Evolutionary conservation across 2,113 vertebrate species (phyloP), one percentile per base, ranked within the genome.

Genomic region (Caloenas nicobarica): DNA sequence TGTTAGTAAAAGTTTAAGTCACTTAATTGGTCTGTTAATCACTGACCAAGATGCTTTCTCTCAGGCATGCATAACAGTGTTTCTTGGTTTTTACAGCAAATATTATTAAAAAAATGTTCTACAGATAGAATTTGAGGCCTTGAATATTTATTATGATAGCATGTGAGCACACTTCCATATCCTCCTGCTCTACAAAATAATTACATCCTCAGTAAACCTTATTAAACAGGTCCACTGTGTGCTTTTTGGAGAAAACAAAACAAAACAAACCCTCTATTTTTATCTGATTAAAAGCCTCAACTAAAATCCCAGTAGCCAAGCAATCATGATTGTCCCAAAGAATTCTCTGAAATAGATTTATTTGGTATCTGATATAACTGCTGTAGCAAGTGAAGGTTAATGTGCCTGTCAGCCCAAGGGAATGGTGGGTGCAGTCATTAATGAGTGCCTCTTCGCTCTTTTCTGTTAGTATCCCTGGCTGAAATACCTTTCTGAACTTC

Each of bases 11-110:
- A 94, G 48, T 91, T 87, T 86, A 91, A 96, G 79, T 84, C 64
- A 46, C 53, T 92, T 96, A 96, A 96, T 93, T 84, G 72, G 25
- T 82, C 60, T 90, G 88, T 93, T 95, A 88, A 89, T 97, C 70
- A 85, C 56, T 66, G 48, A 48, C 70, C 36, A 88, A 83, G 71
- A 31, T 93, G 36, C 56, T 91, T 91, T 93, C 73, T 80, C n/a
- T 91, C 64, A 13, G 18, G 29, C 3, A 0, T 60, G 53, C 8
- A 16, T 40, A 74, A n/a, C 46, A 44, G 51, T 80, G 40, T 78
- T 83, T 68, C 21, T 73, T 70, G 10, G 2, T 10, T 78, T 82
- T 85, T 91, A 25, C 48, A 51, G 50, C 14, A 94, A 58, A 34
- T 68, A 33, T 7, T 81, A n/a, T 4, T 3, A 21, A 29, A 31